Conservation (phyloP, 1,140 invertebrate species). For the Geopemphigus sp. region DNA sequence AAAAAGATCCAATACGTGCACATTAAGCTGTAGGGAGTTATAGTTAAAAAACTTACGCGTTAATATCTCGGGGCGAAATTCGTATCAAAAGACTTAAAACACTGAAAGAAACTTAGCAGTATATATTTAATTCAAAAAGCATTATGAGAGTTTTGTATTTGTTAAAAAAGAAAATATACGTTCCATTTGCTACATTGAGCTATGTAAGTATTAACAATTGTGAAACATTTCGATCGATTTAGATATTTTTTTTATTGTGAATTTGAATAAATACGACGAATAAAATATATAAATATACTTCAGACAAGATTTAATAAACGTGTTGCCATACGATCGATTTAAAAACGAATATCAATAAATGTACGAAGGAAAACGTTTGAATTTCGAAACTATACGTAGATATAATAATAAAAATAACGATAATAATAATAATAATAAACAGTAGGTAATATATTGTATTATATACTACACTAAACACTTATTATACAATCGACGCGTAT, state of each 20-base stretch:
- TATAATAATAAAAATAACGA: too few species aligned
- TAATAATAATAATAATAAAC: too few species aligned
- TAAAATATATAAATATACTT: too few species aligned
- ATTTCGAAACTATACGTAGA: too few species aligned
- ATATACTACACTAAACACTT: too few species aligned
- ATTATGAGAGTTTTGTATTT: background rate
- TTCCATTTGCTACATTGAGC: background rate
- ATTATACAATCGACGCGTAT: too few species aligned
- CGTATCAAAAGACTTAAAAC: constrained; percentile 2
- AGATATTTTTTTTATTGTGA: background rate
- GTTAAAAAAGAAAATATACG: background rate
- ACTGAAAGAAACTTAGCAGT: background rate
- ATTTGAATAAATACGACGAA: too few species aligned
- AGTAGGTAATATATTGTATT: too few species aligned
- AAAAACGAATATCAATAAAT: too few species aligned
- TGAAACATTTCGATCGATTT: background rate
- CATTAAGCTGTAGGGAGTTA: background rate
- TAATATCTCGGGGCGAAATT: background rate
- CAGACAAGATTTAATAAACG: too few species aligned
- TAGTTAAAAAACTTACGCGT: background rate
- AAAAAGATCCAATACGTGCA: background rate
- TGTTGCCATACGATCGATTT: too few species aligned
- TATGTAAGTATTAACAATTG: background rate
- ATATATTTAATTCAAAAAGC: background rate
- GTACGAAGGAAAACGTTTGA: too few species aligned